Evolutionary conservation across 2,888 invertebrate genomes (phyloP).

Genomic region (Lithosia quadra): DNA sequence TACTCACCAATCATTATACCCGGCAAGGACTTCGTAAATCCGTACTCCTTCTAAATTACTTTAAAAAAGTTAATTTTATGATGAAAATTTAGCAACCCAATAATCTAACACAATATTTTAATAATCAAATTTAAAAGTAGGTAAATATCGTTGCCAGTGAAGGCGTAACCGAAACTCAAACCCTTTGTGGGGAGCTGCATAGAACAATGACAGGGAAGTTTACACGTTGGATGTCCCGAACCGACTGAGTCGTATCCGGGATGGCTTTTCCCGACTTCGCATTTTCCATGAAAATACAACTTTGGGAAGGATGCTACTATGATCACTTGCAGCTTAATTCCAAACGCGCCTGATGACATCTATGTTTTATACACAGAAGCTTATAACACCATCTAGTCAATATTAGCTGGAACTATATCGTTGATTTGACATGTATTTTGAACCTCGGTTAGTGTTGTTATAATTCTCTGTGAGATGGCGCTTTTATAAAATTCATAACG

Average conservation of each 20-base stretch:
- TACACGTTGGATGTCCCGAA: slow-evolving; percentile 73
- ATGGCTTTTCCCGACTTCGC: slow-evolving; percentile 74
- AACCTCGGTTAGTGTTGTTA: neutral
- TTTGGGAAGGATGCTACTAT: slow-evolving; percentile 48
- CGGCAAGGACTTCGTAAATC: slow-evolving; percentile 67
- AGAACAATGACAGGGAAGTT: slow-evolving; percentile 58
- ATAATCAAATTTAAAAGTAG: slow-evolving; percentile 1
- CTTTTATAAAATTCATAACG: neutral
- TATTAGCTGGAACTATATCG: slow-evolving; percentile 20
- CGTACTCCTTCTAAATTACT: slow-evolving; percentile 69
- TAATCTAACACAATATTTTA: slow-evolving; percentile 15
- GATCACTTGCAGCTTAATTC: slow-evolving; percentile 31
- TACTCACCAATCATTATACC: slow-evolving; percentile 83
- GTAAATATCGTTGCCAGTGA: slow-evolving; percentile 17
- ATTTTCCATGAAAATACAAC: slow-evolving; percentile 63
- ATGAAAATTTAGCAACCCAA: slow-evolving; percentile 28
- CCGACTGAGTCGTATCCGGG: slow-evolving; percentile 80
- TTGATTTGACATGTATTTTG: neutral
- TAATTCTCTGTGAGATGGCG: slow-evolving; percentile 9
- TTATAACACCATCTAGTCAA: slow-evolving; percentile 45
- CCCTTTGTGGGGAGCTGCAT: slow-evolving; percentile 37
- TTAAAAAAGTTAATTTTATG: slow-evolving; percentile 68
- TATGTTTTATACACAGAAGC: slow-evolving; percentile 22
- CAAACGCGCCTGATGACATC: slow-evolving; percentile 35
- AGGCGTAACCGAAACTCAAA: slow-evolving; percentile 45